These are phyloP conservation scores for Nephrotoma flavescens DNA, from an alignment of 2,888 invertebrate genomes.

Conservation along the genomic window DNA sequence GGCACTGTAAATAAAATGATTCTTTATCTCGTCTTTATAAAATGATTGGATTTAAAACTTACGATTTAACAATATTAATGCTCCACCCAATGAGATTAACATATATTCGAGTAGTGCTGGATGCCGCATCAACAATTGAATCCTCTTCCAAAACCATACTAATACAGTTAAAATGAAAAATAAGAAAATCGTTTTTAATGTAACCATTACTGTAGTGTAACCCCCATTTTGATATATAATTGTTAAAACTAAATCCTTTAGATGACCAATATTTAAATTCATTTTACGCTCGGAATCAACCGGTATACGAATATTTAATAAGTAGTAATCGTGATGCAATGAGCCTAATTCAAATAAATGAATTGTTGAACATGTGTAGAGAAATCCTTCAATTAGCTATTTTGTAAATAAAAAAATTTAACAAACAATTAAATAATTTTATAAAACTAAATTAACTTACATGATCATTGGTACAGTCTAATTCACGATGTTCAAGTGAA, in stretches of 20 bases:
- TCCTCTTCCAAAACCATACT: slow-evolving; percentile 88
- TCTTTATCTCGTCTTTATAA: background rate
- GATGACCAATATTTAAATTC: slow-evolving; percentile 65
- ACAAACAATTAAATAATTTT: background rate
- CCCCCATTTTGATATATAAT: slow-evolving; percentile 98
- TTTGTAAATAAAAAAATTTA: background rate
- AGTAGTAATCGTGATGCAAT: slow-evolving; percentile 85
- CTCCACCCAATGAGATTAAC: slow-evolving; percentile 71
- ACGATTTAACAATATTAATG: slow-evolving; percentile 76
- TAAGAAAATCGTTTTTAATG: slow-evolving; percentile 81
- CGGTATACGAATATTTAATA: slow-evolving; percentile 84
- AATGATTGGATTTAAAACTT: slow-evolving; percentile 20
- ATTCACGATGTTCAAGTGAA: slow-evolving; percentile 64
- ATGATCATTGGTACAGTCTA: slow-evolving; percentile 63
- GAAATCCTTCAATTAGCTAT: slow-evolving; percentile 44
- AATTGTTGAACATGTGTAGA: slow-evolving; percentile 79
- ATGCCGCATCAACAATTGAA: slow-evolving; percentile 67
- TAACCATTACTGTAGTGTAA: slow-evolving; percentile 93
- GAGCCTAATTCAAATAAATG: slow-evolving; percentile 97
- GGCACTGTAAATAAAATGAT: slow-evolving; percentile 43
- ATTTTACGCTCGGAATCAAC: slow-evolving; percentile 49
- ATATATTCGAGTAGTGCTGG: slow-evolving; percentile 89
- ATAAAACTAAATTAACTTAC: slow-evolving; percentile 19
- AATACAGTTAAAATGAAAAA: slow-evolving; percentile 72
- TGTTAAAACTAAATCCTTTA: slow-evolving; percentile 66